Evolutionary conservation across 2,113 vertebrate species (phyloP).

Genomic region (Mastomys coucha): DNA sequence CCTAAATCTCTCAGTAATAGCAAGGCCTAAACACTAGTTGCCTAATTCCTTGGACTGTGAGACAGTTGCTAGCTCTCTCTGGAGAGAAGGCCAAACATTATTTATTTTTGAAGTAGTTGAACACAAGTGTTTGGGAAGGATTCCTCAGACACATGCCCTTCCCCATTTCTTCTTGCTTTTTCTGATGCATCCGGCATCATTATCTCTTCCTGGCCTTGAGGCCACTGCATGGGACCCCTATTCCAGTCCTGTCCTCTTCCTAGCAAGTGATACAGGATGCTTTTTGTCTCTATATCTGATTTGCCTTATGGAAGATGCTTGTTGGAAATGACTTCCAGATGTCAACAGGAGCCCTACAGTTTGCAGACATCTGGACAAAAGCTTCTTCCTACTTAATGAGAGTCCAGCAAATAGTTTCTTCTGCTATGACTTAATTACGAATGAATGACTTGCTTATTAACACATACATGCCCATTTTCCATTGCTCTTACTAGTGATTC

Average conservation of each 20-base stretch:
- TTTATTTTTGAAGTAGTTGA: neutral
- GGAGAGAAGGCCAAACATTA: neutral
- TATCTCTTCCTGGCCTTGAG: neutral
- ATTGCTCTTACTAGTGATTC: neutral
- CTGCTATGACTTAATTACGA: constrained; percentile 36
- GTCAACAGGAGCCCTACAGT: neutral
- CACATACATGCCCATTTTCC: neutral
- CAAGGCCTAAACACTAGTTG: neutral
- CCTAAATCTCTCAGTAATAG: neutral
- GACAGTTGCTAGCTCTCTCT: neutral
- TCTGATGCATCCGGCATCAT: neutral
- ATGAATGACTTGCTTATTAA: neutral
- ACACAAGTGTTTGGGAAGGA: neutral
- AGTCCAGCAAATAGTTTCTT: neutral
- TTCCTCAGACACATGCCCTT: neutral
- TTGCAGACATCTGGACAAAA: neutral
- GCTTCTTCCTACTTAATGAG: neutral
- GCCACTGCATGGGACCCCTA: neutral
- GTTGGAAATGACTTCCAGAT: neutral
- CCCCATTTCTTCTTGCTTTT: neutral
- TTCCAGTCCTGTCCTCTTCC: neutral
- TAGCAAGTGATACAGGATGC: neutral
- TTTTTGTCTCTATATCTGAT: neutral
- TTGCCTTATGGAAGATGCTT: neutral
- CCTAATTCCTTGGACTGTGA: neutral